These are phyloP conservation scores for Erythrolamprus reginae DNA, from an alignment of 2,113 vertebrate species.

Conservation along the genomic window DNA sequence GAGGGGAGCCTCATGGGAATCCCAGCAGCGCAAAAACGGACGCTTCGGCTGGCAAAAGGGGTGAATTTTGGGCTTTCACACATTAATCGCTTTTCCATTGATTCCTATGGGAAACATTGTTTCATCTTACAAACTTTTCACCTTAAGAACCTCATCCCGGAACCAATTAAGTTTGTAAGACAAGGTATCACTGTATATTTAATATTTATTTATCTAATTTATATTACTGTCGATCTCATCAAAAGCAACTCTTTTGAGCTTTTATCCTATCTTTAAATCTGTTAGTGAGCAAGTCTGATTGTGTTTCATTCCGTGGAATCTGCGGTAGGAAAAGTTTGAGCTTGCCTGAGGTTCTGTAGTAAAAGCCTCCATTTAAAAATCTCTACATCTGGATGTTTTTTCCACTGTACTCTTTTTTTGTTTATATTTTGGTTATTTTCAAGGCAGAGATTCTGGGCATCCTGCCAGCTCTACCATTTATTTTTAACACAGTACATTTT, in stretches of 20 bases:
- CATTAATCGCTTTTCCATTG: no score
- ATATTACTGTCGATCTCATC: neutral
- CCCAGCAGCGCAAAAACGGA: no score
- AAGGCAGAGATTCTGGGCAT: neutral
- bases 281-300: neutral
- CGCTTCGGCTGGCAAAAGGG: no score
- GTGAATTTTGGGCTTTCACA: no score
- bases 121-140: no score
- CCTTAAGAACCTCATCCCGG: no score
- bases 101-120: no score
- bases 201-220: neutral
- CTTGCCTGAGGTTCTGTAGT: neutral
- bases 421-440: neutral
- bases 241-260: neutral
- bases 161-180: no score
- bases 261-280: neutral
- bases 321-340: neutral
- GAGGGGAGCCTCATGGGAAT: no score
- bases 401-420: neutral
- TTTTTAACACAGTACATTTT: neutral
- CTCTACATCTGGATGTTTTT: neutral
- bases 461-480: neutral
- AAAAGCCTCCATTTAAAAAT: neutral
- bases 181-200: no score
- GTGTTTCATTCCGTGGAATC: neutral